Conservation (phyloP, 2,113 vertebrate species). For the Brachyhypopomus occidentalis region DNA sequence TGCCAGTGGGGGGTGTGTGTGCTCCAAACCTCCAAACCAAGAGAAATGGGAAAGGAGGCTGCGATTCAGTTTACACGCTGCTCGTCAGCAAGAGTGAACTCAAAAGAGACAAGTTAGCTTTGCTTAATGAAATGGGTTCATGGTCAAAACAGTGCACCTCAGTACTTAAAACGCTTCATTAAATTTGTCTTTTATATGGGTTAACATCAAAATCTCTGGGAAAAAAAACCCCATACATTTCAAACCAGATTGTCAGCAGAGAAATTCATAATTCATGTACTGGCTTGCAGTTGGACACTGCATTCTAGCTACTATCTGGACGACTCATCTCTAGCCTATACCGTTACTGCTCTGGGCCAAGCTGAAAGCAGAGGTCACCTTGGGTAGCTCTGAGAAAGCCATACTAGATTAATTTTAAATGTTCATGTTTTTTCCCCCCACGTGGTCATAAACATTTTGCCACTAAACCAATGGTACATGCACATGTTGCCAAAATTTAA, state of each 20-base stretch:
- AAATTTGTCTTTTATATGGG: not conserved
- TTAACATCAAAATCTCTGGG: not conserved
- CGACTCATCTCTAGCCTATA: not conserved
- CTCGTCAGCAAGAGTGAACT: constrained; percentile 10
- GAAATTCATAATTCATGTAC: not conserved
- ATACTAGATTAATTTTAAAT: constrained; percentile 24
- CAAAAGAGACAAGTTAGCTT: not conserved
- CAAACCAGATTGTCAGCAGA: not conserved
- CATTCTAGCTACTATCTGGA: not conserved
- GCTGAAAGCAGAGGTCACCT: constrained; percentile 24
- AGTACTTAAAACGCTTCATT: not conserved
- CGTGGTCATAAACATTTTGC: constrained; percentile 5
- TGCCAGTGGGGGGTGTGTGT: not conserved
- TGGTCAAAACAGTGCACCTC: not conserved
- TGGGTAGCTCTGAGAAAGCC: constrained; percentile 13
- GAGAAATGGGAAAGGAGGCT: not conserved
- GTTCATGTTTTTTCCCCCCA: not conserved
- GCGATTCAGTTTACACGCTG: constrained; percentile 16
- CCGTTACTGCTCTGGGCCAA: not conserved
- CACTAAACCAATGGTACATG: constrained; percentile 29
- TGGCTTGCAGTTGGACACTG: not conserved
- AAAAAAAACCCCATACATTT: not conserved
- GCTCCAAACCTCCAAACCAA: constrained; percentile 16
- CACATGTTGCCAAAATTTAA: constrained; percentile 28
- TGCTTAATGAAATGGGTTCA: not conserved